A percentile compares a stretch with the other conserved stretches of the same genome.
phyloP scores from a whole-genome alignment of 2,113 vertebrate genomes.

The Podilymbus podiceps region DNA sequence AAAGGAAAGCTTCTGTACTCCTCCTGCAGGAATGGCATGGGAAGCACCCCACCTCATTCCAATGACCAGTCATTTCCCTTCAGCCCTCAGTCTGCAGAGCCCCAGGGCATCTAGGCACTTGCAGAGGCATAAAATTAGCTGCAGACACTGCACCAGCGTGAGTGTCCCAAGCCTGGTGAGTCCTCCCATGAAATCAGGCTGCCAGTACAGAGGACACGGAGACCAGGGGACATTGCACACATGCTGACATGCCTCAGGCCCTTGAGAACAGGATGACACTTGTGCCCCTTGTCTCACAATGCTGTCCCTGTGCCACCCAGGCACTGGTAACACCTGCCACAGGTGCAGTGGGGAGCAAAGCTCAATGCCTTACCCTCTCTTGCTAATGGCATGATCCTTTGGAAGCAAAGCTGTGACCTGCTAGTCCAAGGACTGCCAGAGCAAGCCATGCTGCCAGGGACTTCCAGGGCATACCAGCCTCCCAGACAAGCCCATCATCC shows the following conservation, averaged over 20 bases:
- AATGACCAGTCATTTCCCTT: not conserved
- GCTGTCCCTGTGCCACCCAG: not conserved
- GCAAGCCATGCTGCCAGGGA: not conserved
- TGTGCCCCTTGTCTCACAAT: not conserved
- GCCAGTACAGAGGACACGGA: not conserved
- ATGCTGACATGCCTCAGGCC: not conserved
- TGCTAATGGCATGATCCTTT: not conserved
- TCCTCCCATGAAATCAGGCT: not conserved
- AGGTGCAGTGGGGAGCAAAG: not conserved
- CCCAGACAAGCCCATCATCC: not conserved
- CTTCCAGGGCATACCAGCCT: not conserved
- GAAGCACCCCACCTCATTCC: not conserved
- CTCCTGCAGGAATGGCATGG: not conserved
- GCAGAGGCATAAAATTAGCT: not conserved
- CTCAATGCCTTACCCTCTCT: not conserved
- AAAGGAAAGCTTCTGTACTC: not conserved
- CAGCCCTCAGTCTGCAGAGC: not conserved
- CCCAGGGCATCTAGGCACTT: not conserved
- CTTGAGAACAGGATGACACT: not conserved
- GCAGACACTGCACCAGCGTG: no score
- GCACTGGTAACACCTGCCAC: not conserved
- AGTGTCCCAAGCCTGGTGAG: not conserved
- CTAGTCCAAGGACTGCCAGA: not conserved
- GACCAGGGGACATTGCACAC: fast-evolving
- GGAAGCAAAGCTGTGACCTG: not conserved